Evolutionary conservation across 2,797 vertebrate species (phyloP).

Genomic region (Chanos chanos): DNA sequence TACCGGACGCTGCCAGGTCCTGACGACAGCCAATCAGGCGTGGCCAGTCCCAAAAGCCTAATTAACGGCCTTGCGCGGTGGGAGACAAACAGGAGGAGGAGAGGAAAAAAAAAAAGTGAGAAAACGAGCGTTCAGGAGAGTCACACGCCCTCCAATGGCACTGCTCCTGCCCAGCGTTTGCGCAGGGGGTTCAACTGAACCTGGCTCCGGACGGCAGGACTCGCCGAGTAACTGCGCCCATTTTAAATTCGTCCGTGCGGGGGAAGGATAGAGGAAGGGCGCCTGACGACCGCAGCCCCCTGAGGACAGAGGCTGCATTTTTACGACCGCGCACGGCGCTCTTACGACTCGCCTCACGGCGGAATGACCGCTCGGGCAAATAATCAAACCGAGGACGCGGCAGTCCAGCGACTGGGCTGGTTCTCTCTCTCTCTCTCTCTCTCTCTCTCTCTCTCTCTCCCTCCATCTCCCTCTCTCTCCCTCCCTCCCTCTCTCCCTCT

Average conservation of each 20-base stretch:
- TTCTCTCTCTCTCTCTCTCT: neutral
- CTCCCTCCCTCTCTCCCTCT: neutral
- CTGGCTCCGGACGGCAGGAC: neutral
- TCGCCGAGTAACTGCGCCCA: constrained; percentile 31
- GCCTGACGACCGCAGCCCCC: constrained; percentile 12
- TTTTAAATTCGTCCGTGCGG: constrained; percentile 16
- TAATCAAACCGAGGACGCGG: neutral
- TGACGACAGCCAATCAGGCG: constrained; percentile 12
- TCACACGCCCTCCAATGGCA: neutral
- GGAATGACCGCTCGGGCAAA: constrained; percentile 25
- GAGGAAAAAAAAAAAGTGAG: neutral
- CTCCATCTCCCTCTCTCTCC: neutral
- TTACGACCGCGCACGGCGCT: constrained; percentile 16
- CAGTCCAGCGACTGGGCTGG: neutral
- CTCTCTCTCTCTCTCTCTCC: neutral
- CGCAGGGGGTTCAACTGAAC: constrained; percentile 2
- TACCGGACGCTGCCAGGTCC: neutral
- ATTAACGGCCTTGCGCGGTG: constrained; percentile 24
- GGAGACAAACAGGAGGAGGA: neutral
- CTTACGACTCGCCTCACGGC: constrained; percentile 10
- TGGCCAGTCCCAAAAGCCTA: constrained; percentile 12
- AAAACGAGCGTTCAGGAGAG: neutral
- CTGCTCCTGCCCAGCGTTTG: neutral
- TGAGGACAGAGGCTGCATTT: constrained; percentile 21
- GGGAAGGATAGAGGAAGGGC: neutral